A percentile compares a stretch with the other conserved stretches of the same genome.
These are phyloP conservation scores for Scaptomyza pallida DNA, from an alignment of 1,140 invertebrate genomes.

Conservation along the genomic window DNA sequence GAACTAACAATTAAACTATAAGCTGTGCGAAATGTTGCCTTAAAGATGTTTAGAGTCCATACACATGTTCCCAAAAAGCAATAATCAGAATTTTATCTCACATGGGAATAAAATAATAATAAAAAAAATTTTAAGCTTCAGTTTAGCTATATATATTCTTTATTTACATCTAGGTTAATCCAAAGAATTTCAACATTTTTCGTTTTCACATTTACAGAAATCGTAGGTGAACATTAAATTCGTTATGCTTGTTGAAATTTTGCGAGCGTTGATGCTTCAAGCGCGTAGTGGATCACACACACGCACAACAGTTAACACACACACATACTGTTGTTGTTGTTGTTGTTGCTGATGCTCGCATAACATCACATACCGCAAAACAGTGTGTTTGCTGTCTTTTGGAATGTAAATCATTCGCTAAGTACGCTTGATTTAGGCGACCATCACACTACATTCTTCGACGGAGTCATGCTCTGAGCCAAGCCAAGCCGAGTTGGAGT, in stretches of 20 bases:
- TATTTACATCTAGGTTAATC: too few relatives aligned
- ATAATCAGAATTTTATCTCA: too few relatives aligned
- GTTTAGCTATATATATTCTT: too few relatives aligned
- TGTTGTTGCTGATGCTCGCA: conserved; percentile 66
- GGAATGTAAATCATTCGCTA: conserved; percentile 84
- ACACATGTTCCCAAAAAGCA: too few relatives aligned
- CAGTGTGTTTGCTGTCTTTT: conserved; percentile 84
- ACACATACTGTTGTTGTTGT: conserved; percentile 36
- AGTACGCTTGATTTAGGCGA: conserved; percentile 84
- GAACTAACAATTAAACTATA: too few relatives aligned
- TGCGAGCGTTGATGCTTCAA: conserved; percentile 36
- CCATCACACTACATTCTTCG: conserved; percentile 81
- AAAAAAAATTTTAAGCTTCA: too few relatives aligned
- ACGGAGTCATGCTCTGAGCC: conserved; percentile 43
- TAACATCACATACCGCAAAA: conserved; percentile 83
- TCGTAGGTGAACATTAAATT: conserved; percentile 51
- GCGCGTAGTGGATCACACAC: conserved; percentile 58
- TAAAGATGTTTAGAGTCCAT: too few relatives aligned
- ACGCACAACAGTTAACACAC: conserved; percentile 22
- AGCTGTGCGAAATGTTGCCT: too few relatives aligned
- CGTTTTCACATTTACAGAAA: not conserved
- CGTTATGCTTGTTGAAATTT: conserved; percentile 26
- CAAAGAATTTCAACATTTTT: not conserved
- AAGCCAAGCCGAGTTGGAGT: not conserved
- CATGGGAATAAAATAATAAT: too few relatives aligned